Base-by-base conservation (phyloP, 2,797 vertebrate species). In the Thalassophryne amazonica region DNA sequence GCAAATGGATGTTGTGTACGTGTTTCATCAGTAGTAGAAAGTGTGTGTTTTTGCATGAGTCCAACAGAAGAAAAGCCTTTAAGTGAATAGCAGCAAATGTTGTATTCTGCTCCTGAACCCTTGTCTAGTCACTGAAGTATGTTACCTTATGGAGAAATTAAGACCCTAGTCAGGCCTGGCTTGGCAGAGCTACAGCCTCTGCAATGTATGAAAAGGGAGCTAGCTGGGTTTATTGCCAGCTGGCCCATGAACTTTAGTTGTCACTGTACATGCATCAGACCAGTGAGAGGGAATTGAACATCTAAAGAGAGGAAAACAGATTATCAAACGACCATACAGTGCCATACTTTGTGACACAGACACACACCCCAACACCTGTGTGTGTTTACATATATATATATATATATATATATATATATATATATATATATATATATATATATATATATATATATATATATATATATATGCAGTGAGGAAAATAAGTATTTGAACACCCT, bases 171-270 rank as follows among this genome's bases (percentile, higher is more conserved):
- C 66, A 59, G 60, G 58, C 46, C 42, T 51, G 39, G 33, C 40
- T 73, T 80, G 74, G 75, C 74, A 50, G 43, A 34, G 34, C 45
- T 61, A 54, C 70, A 72, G 72, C 68, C 73, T 79, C 61, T 11
- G 42, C 69, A 69, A 70, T 85, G 60, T 56, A 72, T 87, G 78
- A 88, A 85, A 87, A 78, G 46, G 31, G 63, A 86, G 80, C 76
- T 68, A 47, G 53, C 71, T 58, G 33, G 80, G 83, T 64, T 38
- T 15, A 22, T 19, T 7, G 74, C 85, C 85, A 90, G 69, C 65
- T 81, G 79, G 84, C 78, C 73, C 42, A 23, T 60, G 52, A 58
- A 46, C 15, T 56, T 17, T 27, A 22, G 36, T 55, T 33, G 66
- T 45, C 74, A 71, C 65, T 68, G 60, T 68, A 69, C 64, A 76